These are phyloP conservation scores for Montipora sp. DNA, from an alignment of 64 coral and sea anemone species.

Conservation along the genomic window DNA sequence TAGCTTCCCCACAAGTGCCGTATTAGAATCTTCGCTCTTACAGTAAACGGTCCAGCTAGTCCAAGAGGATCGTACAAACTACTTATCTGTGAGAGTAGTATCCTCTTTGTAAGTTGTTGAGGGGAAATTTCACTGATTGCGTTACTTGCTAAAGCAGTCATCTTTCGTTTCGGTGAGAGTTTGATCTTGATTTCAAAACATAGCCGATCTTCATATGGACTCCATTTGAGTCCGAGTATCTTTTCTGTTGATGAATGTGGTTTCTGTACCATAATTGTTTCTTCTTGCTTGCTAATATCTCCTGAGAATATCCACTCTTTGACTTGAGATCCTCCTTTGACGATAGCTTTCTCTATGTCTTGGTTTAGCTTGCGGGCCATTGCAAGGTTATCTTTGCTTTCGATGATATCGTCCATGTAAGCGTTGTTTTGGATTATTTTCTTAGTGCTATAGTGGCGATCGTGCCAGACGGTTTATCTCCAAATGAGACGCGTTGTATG, in stretches of 20 bases:
- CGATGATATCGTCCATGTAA: not conserved
- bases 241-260: not conserved
- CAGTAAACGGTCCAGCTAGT: slow-evolving; percentile 51
- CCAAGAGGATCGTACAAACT: slow-evolving; percentile 46
- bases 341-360: not conserved
- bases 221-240: not conserved
- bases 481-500: no score
- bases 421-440: not conserved
- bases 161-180: not conserved
- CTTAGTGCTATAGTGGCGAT: no score
- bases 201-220: not conserved
- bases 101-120: slow-evolving; percentile 25
- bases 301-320: slow-evolving; percentile 16
- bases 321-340: not conserved
- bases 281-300: slow-evolving; percentile 25
- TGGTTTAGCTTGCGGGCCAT: slow-evolving; percentile 26
- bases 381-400: not conserved
- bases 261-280: slow-evolving; percentile 15
- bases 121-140: not conserved
- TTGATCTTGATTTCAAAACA: slow-evolving; percentile 6
- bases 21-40: slow-evolving; percentile 67
- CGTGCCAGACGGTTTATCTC: no score
- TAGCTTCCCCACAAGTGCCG: slow-evolving; percentile 49
- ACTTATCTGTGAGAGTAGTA: slow-evolving; percentile 45
- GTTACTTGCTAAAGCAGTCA: not conserved